Conservation (phyloP, 2,113 vertebrate species). For the Taxidea taxus region DNA sequence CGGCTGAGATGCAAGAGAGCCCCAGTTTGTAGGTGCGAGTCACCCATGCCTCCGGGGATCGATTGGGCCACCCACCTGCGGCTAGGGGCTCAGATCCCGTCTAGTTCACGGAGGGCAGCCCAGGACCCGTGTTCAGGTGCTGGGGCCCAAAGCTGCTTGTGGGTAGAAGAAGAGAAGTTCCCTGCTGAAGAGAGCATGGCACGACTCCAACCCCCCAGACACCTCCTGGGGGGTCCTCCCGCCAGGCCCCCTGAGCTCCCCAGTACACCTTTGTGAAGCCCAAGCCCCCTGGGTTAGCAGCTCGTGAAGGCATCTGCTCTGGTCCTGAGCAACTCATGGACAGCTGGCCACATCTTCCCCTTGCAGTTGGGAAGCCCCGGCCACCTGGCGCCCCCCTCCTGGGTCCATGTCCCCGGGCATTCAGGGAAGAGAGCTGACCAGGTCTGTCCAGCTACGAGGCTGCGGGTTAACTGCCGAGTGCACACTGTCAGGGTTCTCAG, state of each 20-base stretch:
- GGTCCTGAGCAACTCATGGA: background rate
- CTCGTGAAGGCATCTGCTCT: background rate
- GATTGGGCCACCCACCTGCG: fast-evolving
- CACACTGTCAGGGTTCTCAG: background rate
- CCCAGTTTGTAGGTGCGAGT: too few species aligned
- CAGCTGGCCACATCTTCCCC: background rate
- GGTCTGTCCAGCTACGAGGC: background rate
- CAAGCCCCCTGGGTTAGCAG: too few species aligned
- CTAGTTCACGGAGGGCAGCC: background rate
- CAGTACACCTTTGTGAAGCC: fast-evolving
- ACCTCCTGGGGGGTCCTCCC: background rate
- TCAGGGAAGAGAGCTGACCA: background rate
- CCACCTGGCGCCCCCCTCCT: too few species aligned
- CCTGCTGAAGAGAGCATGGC: background rate
- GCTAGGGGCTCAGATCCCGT: background rate
- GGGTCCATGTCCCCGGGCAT: background rate
- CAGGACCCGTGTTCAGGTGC: background rate
- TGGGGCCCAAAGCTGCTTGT: background rate
- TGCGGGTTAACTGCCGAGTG: fast-evolving
- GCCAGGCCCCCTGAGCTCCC: background rate
- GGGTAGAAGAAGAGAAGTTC: background rate
- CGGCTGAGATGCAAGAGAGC: too few species aligned
- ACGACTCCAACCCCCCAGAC: background rate
- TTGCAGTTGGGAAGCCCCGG: fast-evolving
- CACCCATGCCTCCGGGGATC: background rate